Evolutionary conservation across 2,113 vertebrate species (phyloP).

Genomic region (Lota lota): DNA sequence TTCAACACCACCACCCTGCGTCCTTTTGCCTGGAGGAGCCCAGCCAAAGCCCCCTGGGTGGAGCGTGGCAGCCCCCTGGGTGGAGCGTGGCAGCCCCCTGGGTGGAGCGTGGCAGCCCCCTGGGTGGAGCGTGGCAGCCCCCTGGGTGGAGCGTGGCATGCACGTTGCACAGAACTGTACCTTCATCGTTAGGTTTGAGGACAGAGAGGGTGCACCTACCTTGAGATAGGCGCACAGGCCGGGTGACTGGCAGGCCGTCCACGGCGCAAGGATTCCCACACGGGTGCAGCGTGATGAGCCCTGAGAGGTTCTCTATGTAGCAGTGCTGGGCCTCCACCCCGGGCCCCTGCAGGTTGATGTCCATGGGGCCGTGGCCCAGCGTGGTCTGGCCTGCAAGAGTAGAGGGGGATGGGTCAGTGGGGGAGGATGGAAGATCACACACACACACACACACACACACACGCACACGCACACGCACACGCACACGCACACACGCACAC

Average conservation of each 20-base stretch:
- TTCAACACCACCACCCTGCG: too few relatives aligned
- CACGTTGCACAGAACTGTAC: too few relatives aligned
- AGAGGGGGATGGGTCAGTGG: constrained; percentile 11
- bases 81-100: too few relatives aligned
- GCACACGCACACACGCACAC: neutral
- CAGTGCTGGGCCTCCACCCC: constrained; percentile 86
- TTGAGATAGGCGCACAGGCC: constrained; percentile 86
- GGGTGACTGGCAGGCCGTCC: constrained; percentile 76
- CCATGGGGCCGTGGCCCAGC: constrained; percentile 79
- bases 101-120: too few relatives aligned
- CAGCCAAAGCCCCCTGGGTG: too few relatives aligned
- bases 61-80: too few relatives aligned
- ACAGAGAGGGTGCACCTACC: constrained; percentile 69
- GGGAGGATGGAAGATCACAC: constrained; percentile 14
- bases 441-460: neutral
- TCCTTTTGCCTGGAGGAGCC: too few relatives aligned
- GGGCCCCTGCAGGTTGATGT: constrained; percentile 84
- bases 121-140: too few relatives aligned
- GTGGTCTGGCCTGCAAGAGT: constrained; percentile 78
- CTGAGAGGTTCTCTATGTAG: constrained; percentile 85
- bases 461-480: neutral
- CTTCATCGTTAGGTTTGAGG: too few relatives aligned
- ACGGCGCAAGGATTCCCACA: constrained; percentile 86
- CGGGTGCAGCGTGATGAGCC: constrained; percentile 84
- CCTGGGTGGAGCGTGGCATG: too few relatives aligned